Conservation (phyloP, 2,888 invertebrate species). For the Lasioglossum marginatum region DNA sequence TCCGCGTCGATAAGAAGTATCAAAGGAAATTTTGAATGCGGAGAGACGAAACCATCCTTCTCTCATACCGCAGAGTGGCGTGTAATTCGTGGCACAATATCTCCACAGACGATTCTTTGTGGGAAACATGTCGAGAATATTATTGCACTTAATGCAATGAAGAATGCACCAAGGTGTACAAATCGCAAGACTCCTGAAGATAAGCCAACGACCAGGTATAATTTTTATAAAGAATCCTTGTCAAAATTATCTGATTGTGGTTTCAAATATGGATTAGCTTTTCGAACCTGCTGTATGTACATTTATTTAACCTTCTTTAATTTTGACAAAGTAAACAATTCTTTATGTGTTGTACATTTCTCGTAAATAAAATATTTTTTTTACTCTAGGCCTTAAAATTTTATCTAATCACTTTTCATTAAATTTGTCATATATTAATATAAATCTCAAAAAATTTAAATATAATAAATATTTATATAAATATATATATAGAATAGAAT, state of each 20-base stretch:
- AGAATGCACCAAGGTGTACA: background rate
- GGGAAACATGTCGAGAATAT: background rate
- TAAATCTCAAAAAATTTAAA: too few relatives aligned
- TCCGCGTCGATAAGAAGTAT: constrained; percentile 9
- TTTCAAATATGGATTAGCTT: too few relatives aligned
- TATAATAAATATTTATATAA: too few relatives aligned
- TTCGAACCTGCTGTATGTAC: too few relatives aligned
- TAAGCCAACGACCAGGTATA: background rate
- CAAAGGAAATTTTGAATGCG: background rate
- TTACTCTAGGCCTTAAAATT: too few relatives aligned
- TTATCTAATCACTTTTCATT: too few relatives aligned
- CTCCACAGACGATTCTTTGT: background rate
- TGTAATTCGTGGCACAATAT: background rate
- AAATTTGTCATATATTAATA: too few relatives aligned
- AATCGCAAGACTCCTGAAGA: background rate
- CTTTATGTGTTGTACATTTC: too few relatives aligned
- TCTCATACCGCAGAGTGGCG: background rate
- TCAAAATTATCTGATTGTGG: background rate
- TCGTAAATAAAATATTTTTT: too few relatives aligned
- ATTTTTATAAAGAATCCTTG: background rate
- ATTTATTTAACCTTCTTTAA: too few relatives aligned
- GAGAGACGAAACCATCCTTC: background rate
- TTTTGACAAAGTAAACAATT: too few relatives aligned
- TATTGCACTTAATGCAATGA: background rate
- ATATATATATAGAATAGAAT: too few relatives aligned